Evolutionary conservation across 92 coral and sea anemone genomes (phyloP), one percentile per base, ranked within the genome.

Genomic region (Phenganax marumi): DNA sequence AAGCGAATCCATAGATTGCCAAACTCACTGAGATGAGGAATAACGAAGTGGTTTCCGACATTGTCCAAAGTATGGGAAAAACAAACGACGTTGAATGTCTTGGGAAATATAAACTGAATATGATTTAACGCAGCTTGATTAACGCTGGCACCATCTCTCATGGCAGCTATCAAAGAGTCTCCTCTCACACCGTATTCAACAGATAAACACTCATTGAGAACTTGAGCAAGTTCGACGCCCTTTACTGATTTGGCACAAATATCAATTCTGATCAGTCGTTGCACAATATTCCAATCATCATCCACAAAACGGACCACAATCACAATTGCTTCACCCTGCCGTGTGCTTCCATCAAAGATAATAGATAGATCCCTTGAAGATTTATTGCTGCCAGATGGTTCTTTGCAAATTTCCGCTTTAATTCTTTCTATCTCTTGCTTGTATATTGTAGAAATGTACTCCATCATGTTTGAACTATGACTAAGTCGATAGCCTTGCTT

Each of bases 71-170:
- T 87, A 74, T 87, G 87, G 48, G 90, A 87, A 83, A 83, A 75
- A 69, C 86, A 81, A 81, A 87, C 87, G 64, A 84, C 69, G 46
- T 79, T 84, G 54, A 87, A 70, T 50, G 79, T 26, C 80, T 81
- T 81, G 60, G 89, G 89, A 60, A 86, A 86, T 64, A 86, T 74
- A 26, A 86, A 86, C 22, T 13, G 39, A 21, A 81, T 81, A 12
- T 77, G 64, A 73, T 81, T 76, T 83, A 87, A 61, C 26, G 91
- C 86, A 39, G 69, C 70, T 81, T 78, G 78, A 61, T 89, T 89
- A 21, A 89, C 91, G 50, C 88, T 84, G 48, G 91, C 88, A 8
- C 91, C 91, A 80, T 85, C 87, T 66, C 87, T 75, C 85, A 89
- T 89, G 24, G 87, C 87, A 57, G 89, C 89, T 8, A 89, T 81